These are phyloP conservation scores for Hypotaenidia philippensis DNA, from an alignment of 2,797 vertebrate species.

Conservation along the genomic window DNA sequence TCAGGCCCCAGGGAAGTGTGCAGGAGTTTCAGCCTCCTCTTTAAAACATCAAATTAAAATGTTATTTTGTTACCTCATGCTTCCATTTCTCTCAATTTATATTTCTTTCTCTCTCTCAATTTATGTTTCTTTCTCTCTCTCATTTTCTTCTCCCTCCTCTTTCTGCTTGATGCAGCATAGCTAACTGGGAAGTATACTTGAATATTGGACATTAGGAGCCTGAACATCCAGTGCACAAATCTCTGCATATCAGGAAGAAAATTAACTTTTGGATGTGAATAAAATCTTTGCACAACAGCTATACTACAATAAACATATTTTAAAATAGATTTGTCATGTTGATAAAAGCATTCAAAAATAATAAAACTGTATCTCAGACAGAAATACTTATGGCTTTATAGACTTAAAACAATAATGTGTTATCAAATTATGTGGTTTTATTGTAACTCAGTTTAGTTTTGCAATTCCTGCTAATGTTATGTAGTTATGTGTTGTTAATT, in stretches of 20 bases:
- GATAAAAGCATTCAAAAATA: background rate
- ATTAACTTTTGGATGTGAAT: background rate
- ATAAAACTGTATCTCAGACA: background rate
- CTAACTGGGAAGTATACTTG: background rate
- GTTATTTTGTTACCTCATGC: background rate
- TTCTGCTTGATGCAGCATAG: background rate
- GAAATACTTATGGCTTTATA: background rate
- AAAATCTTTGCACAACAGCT: background rate
- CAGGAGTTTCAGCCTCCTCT: background rate
- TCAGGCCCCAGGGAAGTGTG: background rate
- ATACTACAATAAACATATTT: background rate
- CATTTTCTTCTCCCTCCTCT: background rate
- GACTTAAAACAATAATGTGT: background rate
- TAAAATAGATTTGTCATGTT: background rate
- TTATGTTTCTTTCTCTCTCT: background rate
- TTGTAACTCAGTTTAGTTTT: background rate
- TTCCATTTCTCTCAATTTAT: background rate
- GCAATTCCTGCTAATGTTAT: background rate
- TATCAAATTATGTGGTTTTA: background rate
- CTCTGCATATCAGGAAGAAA: background rate
- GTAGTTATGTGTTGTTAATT: constrained; percentile 34
- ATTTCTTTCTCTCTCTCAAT: background rate
- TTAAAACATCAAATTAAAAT: background rate
- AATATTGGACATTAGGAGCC: background rate
- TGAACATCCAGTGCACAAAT: background rate